Conservation (phyloP, 2,888 invertebrate species). For the Chelonus formosanus region DNA sequence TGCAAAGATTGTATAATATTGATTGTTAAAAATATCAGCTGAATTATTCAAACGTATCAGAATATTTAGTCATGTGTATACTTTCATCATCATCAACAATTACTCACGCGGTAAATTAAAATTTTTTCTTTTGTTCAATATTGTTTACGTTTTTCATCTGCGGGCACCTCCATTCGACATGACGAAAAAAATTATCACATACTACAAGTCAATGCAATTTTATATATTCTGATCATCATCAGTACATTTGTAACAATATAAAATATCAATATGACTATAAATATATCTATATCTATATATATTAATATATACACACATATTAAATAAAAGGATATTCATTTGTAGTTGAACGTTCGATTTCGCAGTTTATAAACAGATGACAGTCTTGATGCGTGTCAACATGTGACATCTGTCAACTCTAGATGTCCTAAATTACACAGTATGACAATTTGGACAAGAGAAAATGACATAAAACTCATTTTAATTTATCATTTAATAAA, state of each 20-base stretch:
- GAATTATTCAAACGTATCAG: conserved; percentile 31
- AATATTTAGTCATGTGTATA: conserved; percentile 15
- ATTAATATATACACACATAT: neutral
- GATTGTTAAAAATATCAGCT: conserved; percentile 19
- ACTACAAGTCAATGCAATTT: conserved; percentile 36
- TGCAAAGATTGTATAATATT: conserved; percentile 12
- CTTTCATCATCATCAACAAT: conserved; percentile 22
- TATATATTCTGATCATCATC: conserved; percentile 15
- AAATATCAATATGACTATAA: neutral
- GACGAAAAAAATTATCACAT: conserved; percentile 36
- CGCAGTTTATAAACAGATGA: conserved; percentile 57
- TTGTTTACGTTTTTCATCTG: conserved; percentile 31
- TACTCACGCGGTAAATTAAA: conserved; percentile 16
- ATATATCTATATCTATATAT: conserved; percentile 8
- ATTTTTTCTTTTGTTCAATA: conserved; percentile 18
- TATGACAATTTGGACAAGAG: conserved; percentile 12
- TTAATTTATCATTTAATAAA: conserved; percentile 29
- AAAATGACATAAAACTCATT: conserved; percentile 17
- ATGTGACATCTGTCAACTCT: conserved; percentile 61
- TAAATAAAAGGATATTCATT: neutral
- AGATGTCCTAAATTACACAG: conserved; percentile 50
- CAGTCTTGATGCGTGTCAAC: conserved; percentile 57
- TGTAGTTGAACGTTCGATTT: conserved; percentile 13
- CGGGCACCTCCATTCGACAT: conserved; percentile 32
- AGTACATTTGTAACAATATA: conserved; percentile 3